Percentiles rank a stretch among this genome's conserved stretches.
Conservation (phyloP, 2,113 vertebrate genomes). For the Lipotes vexillifer region DNA sequence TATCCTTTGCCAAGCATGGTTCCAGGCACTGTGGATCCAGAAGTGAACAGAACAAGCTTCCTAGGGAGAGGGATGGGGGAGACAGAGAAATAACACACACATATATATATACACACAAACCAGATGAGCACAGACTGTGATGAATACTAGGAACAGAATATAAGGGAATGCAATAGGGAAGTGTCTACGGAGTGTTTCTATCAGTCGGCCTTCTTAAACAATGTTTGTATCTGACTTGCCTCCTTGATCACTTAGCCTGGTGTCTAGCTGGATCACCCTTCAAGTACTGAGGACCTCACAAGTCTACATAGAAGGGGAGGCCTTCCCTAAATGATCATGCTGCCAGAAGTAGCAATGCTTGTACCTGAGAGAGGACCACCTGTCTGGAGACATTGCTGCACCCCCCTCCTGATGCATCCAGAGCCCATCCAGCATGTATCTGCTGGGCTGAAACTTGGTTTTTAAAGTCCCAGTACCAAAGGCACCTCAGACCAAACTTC, state of each 20-base stretch:
- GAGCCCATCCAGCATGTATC: background rate
- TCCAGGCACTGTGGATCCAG: background rate
- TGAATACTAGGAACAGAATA: background rate
- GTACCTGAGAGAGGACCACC: background rate
- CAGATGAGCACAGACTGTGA: background rate
- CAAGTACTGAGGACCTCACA: background rate
- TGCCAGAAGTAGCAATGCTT: background rate
- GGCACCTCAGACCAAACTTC: background rate
- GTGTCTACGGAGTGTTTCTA: background rate
- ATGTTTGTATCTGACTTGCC: background rate
- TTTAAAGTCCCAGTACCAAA: background rate
- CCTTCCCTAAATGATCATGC: background rate
- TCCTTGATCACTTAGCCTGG: background rate
- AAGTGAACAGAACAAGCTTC: background rate
- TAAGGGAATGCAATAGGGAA: background rate
- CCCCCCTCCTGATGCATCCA: background rate
- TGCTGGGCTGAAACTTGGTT: background rate
- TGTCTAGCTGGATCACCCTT: background rate
- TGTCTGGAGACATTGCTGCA: background rate
- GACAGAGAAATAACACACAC: background rate
- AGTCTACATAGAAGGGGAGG: background rate
- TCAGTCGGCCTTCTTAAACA: background rate
- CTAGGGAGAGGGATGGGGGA: background rate
- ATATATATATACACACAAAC: background rate
- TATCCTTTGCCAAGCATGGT: background rate